Base-by-base conservation (phyloP, 2,113 vertebrate species). In the Chloroceryle aenea region DNA sequence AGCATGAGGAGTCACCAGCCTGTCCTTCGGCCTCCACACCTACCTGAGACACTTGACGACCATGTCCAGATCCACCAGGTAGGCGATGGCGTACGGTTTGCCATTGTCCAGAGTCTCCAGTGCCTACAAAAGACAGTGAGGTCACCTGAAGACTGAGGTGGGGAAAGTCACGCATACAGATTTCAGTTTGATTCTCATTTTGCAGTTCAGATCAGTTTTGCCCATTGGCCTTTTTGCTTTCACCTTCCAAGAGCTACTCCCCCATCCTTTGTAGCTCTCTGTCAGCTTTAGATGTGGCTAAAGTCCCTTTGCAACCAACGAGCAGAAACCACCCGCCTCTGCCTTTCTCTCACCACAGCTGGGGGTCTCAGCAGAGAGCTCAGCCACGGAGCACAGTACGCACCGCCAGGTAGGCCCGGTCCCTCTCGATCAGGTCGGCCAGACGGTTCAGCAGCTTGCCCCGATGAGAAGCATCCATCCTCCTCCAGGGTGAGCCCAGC, bases 91-190 rank as follows among this genome's bases (percentile, higher is more conserved):
- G 2, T 99, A 99, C 0, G 99, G 99, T 89, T 99, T 99, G 87
- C 99, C 99, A 4, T 99, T 99, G 95, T 99, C 99, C 94, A 99
- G 97, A 6, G 99, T 99, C 96, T 99, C 99, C 97, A 99, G 97
- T 2, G 99, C 99, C 99, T 99, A 80, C 63, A 52, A 68, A 77
- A 78, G 85, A 62, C 30, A 42, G 3, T 0, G 26, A 64, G 22
- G 11, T 5, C 32, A 9, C 36, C 61, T 85, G 87, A 87, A 16
- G 82, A 53, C 7, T 0, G 1, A 58, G 5, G 34, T 36, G 17
- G 59, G 38, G 19, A 79, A 30, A 23, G 11, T 27, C 30, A 10
- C 2, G 0, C 0, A 0, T 1, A 3, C 1, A 52, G 29, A 61
- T 30, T 63, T 12, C 12, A 40, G 50, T 34, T 27, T 1, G 10